These are phyloP conservation scores for Phyllostomus hastatus DNA, from an alignment of 2,113 vertebrate genomes.

Conservation along the genomic window DNA sequence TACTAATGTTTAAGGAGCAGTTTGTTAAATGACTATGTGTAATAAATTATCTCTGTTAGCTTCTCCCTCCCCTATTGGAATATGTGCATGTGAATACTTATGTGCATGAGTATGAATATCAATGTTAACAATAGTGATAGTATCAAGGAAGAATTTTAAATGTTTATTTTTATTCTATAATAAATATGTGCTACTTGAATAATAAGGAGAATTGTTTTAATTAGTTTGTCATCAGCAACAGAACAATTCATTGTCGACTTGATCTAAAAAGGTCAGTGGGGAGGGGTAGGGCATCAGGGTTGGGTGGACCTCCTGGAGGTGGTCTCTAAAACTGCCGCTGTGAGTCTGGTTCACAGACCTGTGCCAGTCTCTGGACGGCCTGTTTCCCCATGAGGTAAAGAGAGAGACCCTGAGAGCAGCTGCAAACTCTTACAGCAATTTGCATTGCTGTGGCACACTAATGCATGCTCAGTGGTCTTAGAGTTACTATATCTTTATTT, in stretches of 20 bases:
- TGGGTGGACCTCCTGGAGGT: background rate
- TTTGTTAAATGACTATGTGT: background rate
- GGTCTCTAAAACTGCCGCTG: background rate
- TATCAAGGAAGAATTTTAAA: background rate
- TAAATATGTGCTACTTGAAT: background rate
- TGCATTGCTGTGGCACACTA: background rate
- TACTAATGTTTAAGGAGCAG: background rate
- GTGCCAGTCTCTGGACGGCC: background rate
- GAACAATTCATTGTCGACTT: background rate
- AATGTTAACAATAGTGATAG: background rate
- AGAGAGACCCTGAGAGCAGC: background rate
- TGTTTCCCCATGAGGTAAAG: background rate
- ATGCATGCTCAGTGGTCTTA: background rate
- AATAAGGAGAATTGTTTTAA: background rate
- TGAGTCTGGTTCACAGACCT: background rate
- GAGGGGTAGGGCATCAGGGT: no score
- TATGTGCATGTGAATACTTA: background rate
- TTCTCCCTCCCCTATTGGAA: background rate
- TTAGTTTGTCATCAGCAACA: background rate
- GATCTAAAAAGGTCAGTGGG: background rate
- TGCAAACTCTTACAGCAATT: background rate
- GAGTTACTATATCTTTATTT: background rate
- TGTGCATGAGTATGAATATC: background rate
- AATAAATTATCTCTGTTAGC: background rate
- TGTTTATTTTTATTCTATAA: background rate